Base-by-base conservation (phyloP, 1,140 invertebrate species). In the Eumaeus atala region DNA sequence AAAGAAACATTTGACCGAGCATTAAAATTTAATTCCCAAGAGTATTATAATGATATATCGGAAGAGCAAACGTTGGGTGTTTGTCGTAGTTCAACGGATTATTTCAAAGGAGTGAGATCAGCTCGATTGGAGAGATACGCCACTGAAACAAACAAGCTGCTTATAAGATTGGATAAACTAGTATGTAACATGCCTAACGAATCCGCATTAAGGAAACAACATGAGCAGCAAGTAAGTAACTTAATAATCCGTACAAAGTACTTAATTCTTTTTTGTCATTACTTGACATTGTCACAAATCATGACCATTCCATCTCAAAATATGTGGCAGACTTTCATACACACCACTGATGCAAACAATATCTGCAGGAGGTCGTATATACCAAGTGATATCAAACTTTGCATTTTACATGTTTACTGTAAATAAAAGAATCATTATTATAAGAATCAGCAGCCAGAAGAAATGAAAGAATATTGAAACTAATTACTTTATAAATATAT, bases 111-210 rank as follows among this genome's bases (percentile, higher is more conserved):
- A 33, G 88, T 95, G 9, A 63, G 90, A 55, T 88, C 88, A 2
- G 79, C 88, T 7, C 77, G 87, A 65, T 88, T 98, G 58, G 96
- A 98, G 85, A 90, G 95, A 75, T 96, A 95, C 87, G 94, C 96
- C 0, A 92, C 95, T 18, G 96, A 98, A 88, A 98, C 97, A 1
- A 99, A 99, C 83, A 98, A 98, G 81, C 85, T 99, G 12, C 89
- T 99, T 33, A 98, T 99, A 70, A 90, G 97, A 68, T 78, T 99
- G 64, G 96, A 98, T 87, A 97, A 97, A 84, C 88, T 99, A 59
- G 89, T 99, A 7, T 89, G 90, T 63, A 94, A 97, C 75, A 91
- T 94, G 77, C 95, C 96, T 9, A 87, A 87, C 56, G 95, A 97
- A 77, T 91, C 93, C 11, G 89, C 91, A 21, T 94, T 95, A 78